These are phyloP conservation scores for Sebastes steindachneri DNA, from an alignment of 2,797 vertebrate genomes.

Conservation along the genomic window DNA sequence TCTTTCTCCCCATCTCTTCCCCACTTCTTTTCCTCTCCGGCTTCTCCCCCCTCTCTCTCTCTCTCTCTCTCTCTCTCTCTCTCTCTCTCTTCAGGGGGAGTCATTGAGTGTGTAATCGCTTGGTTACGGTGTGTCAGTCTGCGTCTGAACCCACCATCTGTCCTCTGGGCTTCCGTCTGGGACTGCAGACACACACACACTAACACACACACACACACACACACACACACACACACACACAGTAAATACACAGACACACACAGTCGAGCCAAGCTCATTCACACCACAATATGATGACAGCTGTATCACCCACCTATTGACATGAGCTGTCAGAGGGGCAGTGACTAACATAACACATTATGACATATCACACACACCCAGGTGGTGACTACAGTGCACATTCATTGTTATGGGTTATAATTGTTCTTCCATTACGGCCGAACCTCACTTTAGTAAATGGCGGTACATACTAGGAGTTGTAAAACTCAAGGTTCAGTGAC, in stretches of 20 bases:
- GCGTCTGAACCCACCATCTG: slow-evolving; percentile 81
- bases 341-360: slow-evolving; percentile 78
- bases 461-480: not conserved
- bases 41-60: slow-evolving; percentile 15
- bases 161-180: slow-evolving; percentile 81
- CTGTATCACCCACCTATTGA: slow-evolving; percentile 82
- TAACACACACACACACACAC: slow-evolving; percentile 1
- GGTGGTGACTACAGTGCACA: slow-evolving; percentile 32
- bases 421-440: slow-evolving; percentile 28
- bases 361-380: slow-evolving; percentile 72
- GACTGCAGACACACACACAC: slow-evolving; percentile 51
- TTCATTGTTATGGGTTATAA: slow-evolving; percentile 30
- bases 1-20: not conserved
- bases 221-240: slow-evolving; percentile 11
- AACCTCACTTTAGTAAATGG: slow-evolving; percentile 6
- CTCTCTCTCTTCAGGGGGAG: slow-evolving; percentile 66
- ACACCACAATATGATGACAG: slow-evolving; percentile 81
- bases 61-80: not conserved
- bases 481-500: not conserved
- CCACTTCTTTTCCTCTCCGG: not conserved
- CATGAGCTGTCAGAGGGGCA: slow-evolving; percentile 79
- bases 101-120: slow-evolving; percentile 82
- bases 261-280: slow-evolving; percentile 75
- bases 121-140: slow-evolving; percentile 82
- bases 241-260: slow-evolving; percentile 33